Conservation (phyloP, 1,140 invertebrate genomes). For the Theocolax elegans region DNA sequence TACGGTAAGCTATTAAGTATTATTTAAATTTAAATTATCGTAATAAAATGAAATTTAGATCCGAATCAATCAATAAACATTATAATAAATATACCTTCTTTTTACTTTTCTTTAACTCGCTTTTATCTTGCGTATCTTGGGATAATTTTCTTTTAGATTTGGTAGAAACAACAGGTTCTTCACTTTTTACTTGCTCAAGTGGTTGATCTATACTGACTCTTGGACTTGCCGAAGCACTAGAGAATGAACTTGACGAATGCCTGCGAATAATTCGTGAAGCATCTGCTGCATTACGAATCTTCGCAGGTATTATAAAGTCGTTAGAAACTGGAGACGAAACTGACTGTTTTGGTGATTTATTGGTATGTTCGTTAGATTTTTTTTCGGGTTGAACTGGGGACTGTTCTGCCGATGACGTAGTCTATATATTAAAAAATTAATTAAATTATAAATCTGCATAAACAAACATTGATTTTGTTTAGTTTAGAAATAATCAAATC, state of each 20-base stretch:
- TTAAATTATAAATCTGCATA: no score
- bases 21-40: no score
- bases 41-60: neutral
- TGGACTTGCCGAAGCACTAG: conserved; percentile 74
- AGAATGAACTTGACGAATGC: conserved; percentile 85
- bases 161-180: conserved; percentile 43
- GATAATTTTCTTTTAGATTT: conserved; percentile 42
- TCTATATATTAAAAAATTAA: neutral
- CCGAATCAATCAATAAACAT: no score
- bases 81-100: conserved; percentile 21
- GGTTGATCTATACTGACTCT: conserved; percentile 58
- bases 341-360: conserved; percentile 54
- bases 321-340: conserved; percentile 48
- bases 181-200: conserved; percentile 40
- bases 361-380: conserved; percentile 56
- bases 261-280: conserved; percentile 83
- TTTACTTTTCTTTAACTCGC: conserved; percentile 16
- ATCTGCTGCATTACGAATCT: conserved; percentile 72
- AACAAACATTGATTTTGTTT: no score
- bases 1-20: conserved; percentile 21
- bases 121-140: conserved; percentile 21
- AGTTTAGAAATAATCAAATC: no score
- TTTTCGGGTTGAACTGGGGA: neutral
- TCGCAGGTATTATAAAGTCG: conserved; percentile 71
- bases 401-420: neutral